Base-by-base conservation (phyloP, 1,140 invertebrate genomes). In the Drosophila littoralis region DNA sequence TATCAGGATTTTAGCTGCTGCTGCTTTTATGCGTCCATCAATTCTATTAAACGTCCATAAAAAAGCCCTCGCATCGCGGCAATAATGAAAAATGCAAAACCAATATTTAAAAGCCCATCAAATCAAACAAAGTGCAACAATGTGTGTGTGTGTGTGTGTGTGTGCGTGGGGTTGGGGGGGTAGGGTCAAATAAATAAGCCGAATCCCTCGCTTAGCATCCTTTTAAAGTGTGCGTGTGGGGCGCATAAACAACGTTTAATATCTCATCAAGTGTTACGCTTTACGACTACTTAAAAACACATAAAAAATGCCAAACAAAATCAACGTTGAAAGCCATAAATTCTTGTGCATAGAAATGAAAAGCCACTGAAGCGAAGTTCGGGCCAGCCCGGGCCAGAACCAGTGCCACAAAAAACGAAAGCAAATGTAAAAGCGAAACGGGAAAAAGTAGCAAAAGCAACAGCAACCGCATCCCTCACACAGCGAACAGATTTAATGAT, bases 271-370 rank as follows among this genome's bases (percentile, higher is more conserved):
- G 84, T 89, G 84, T 89, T 89, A 70, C 80, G 85, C 80, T 89
- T 89, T 89, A 89, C 84, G 84, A 89, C 84, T 89, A 89, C 84
- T 89, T 89, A 89, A 89, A 89, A 89, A 55, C 77, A 82, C 84
- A 89, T 89, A 89, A 89, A 89, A 89, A 71, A 72, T 78, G 46
- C 81, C 67, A 63, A 71, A 70, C 71, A 89, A 84, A 89, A 89
- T 84, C 84, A 89, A 89, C 84, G 80, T 70, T 82, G 69, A 89
- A 84, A 84, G 84, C 85, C 77, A 88, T 89, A 89, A 89, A 89
- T 89, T 89, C 68, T 64, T 78, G 69, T 77, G 77, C 77, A 81
- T 79, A 80, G 78, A 90, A 90, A 88, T 86, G 84, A 86, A 88
- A 88, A 88, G 83, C 76, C 71, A 83, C 74, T 68, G 79, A 66